A percentile compares a stretch with the other conserved stretches of the same genome.
phyloP scores from a whole-genome alignment of 2,113 vertebrate species.

The Alces alces region DNA sequence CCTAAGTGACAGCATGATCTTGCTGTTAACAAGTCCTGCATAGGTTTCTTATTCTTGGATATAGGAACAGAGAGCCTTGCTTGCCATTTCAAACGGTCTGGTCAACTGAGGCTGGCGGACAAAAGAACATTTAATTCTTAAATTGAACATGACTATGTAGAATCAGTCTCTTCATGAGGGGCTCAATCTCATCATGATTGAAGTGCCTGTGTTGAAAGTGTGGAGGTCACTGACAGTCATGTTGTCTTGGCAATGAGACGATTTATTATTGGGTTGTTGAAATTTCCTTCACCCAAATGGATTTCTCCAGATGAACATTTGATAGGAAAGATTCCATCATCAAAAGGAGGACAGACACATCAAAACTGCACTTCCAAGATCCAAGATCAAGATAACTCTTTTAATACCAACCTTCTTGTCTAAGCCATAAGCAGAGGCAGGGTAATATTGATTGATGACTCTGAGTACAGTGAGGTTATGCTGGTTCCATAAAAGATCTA shows the following conservation, averaged over 20 bases:
- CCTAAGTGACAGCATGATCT: neutral
- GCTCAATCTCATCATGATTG: neutral
- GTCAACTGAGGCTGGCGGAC: neutral
- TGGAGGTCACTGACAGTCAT: fast-evolving
- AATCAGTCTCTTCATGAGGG: neutral
- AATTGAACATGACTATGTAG: fast-evolving
- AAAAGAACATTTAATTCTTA: neutral
- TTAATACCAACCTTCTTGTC: neutral
- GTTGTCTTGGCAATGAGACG: neutral
- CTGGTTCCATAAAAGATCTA: neutral
- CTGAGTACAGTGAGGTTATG: neutral
- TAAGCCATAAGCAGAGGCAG: neutral
- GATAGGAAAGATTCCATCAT: neutral
- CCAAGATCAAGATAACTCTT: neutral
- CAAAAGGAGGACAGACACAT: neutral
- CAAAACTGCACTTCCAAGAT: neutral
- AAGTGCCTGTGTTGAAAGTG: fast-evolving
- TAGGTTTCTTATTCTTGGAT: neutral
- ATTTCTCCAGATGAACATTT: neutral
- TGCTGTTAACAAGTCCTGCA: neutral
- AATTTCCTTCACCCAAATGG: neutral
- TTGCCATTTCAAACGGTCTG: neutral
- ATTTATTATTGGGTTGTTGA: neutral
- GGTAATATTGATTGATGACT: fast-evolving
- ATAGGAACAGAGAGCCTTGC: neutral